Percentiles rank a stretch among this genome's conserved stretches.
These are phyloP conservation scores for Caenorhabditis inopinata DNA, from an alignment of 1,140 invertebrate genomes.

Conservation along the genomic window DNA sequence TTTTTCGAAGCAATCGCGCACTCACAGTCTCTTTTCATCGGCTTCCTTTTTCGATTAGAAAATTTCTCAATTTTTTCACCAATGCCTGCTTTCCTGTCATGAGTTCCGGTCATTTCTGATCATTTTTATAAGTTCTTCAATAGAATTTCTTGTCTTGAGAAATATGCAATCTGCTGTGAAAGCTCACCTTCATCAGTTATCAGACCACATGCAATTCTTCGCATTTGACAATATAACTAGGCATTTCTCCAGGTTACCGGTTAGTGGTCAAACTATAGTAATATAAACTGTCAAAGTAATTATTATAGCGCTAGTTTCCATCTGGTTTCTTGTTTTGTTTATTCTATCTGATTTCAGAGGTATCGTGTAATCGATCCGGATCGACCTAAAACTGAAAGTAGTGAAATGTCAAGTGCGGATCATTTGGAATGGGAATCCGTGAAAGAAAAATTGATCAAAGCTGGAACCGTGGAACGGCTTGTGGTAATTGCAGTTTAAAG, in stretches of 20 bases:
- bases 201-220: conserved; percentile 27
- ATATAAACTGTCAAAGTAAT: conserved; percentile 1
- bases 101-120: neutral
- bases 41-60: neutral
- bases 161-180: neutral
- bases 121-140: neutral
- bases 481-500: conserved; percentile 72
- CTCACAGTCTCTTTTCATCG: neutral
- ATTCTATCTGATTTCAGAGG: conserved; percentile 52
- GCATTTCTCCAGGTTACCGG: conserved; percentile 18
- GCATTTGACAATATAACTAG: conserved; percentile 24
- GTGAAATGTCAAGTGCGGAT: conserved; percentile 75
- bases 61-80: neutral
- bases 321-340: neutral
- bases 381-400: conserved; percentile 45
- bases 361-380: conserved; percentile 65
- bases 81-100: neutral
- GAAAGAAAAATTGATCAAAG: conserved; percentile 88
- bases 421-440: conserved; percentile 99
- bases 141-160: neutral
- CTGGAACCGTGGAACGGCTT: conserved; percentile 86
- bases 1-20: neutral
- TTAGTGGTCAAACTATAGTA: conserved; percentile 13
- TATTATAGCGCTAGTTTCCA: neutral
- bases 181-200: neutral